Evolutionary conservation across 2,797 vertebrate species (phyloP).

Genomic region (Gallinago stenura): DNA sequence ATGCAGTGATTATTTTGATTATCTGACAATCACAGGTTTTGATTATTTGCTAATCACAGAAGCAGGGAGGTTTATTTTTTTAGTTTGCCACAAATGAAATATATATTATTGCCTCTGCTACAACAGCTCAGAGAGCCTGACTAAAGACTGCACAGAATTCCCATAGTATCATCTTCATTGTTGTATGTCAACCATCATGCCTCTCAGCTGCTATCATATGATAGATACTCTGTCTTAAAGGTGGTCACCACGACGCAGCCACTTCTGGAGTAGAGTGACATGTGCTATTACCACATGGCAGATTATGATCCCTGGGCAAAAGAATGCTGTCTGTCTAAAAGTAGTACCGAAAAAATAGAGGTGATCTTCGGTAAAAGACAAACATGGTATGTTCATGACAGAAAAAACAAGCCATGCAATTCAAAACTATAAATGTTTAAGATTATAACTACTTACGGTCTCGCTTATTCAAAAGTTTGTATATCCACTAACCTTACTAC

Average conservation of each 20-base stretch:
- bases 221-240: slow-evolving; percentile 12
- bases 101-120: not conserved
- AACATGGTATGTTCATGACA: not conserved
- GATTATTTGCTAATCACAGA: not conserved
- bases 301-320: slow-evolving; percentile 38
- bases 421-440: not conserved
- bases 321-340: slow-evolving; percentile 16
- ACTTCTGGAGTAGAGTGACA: slow-evolving; percentile 8
- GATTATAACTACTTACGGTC: not conserved
- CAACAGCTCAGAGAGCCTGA: not conserved
- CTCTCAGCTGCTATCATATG: not conserved
- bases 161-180: not conserved
- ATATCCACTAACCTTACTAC: slow-evolving; percentile 12
- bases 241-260: not conserved
- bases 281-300: slow-evolving; percentile 27
- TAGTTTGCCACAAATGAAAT: not conserved
- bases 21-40: not conserved
- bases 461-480: not conserved
- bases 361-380: not conserved
- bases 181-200: not conserved
- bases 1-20: not conserved
- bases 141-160: not conserved
- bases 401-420: not conserved
- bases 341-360: not conserved
- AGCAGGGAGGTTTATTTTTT: not conserved